Evolutionary conservation across 2,888 invertebrate genomes (phyloP), one percentile per base, ranked within the genome.

Genomic region (Drosophila limbata): DNA sequence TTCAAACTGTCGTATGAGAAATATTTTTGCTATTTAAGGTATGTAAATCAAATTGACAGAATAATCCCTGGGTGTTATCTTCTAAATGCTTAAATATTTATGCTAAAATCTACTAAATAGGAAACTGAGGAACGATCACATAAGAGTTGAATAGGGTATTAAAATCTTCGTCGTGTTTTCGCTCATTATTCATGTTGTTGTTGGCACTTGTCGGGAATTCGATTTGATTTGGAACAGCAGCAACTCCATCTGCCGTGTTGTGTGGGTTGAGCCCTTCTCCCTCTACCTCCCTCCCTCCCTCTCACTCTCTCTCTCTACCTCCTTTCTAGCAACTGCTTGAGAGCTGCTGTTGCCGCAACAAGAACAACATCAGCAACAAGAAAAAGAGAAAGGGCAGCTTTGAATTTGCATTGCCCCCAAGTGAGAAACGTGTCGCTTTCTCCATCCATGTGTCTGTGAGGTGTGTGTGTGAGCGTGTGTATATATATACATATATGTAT

Each of bases 351-450:
- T 40, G 13, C 13, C 50, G 33, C 57, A 35, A 21, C 50, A 47
- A 40, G 39, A 57, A 17, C 6, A 35, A 35, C 1, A 37, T 1
- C 44, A 57, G n/a, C 6, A 35, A 35, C 1, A 37, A 5, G 13
- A 13, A 4, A n/a, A 5, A 37, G 62, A 62, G 42, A 40, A 42
- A 62, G 37, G 28, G 10, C 35, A 59, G 77, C 64, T 59, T 74
- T 75, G 73, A 73, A 87, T 87, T 84, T 82, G 78, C 82, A 87
- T 82, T 72, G 84, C 79, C 66, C 69, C 60, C 55, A 47, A 67
- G 75, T 69, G 67, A 60, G 60, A 19, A 61, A 62, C 63, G 55
- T 70, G 76, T 69, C 61, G 72, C 33, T 59, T 35, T 50, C 35
- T 21, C n/a, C 15, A 5, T 25, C 1, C 17, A 40, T 10, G 17